Conservation (phyloP, 2,113 vertebrate genomes). For the Gallinago paraguaiae region DNA sequence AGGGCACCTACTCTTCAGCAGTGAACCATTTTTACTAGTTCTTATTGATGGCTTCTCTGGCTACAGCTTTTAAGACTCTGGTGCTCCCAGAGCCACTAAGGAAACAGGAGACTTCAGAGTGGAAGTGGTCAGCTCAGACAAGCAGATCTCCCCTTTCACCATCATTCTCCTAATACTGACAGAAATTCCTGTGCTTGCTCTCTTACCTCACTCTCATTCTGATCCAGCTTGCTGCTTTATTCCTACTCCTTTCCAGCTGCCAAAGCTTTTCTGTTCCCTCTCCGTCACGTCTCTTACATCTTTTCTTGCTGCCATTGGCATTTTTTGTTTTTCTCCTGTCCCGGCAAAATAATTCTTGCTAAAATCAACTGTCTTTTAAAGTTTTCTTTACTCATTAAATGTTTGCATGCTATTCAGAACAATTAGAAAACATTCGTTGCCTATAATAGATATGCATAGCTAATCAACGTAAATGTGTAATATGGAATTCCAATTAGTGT, state of each 20-base stretch:
- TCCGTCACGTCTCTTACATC: rapidly evolving
- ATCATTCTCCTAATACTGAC: background rate
- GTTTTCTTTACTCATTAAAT: background rate
- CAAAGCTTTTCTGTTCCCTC: background rate
- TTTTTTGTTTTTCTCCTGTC: background rate
- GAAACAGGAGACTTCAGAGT: background rate
- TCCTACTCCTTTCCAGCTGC: background rate
- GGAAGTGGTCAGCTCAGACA: background rate
- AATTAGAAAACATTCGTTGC: background rate
- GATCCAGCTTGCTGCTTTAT: background rate
- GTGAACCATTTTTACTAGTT: background rate
- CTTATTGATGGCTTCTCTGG: background rate
- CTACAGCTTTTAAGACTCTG: background rate
- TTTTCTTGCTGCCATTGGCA: background rate
- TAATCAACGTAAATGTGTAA: background rate
- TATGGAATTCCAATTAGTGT: background rate
- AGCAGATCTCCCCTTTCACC: background rate
- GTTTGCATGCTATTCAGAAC: background rate
- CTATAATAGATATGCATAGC: background rate
- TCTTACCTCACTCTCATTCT: background rate
- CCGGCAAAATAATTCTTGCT: background rate
- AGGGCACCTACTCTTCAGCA: background rate
- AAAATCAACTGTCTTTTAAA: background rate
- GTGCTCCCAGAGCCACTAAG: background rate
- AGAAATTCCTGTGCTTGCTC: background rate